phyloP scores from a whole-genome alignment of 2,113 vertebrate species.

The Piaya cayana region DNA sequence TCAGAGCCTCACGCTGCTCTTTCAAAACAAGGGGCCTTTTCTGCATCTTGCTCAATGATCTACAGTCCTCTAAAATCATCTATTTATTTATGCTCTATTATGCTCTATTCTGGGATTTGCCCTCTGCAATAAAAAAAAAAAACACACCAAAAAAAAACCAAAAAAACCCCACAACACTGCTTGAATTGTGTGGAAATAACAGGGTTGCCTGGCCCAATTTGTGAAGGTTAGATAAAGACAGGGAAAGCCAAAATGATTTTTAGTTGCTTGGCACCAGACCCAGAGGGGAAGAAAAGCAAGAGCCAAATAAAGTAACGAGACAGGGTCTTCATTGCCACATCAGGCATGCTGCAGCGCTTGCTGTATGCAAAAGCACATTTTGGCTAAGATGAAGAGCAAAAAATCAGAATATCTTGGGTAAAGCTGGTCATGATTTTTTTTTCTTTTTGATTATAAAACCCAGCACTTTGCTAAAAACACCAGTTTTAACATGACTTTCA shows the following conservation, averaged over 20 bases:
- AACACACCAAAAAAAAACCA: not conserved
- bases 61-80: slow-evolving; percentile 73
- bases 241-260: slow-evolving; percentile 28
- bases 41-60: slow-evolving; percentile 73
- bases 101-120: slow-evolving; percentile 64
- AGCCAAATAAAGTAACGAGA: not conserved
- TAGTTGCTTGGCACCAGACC: not conserved
- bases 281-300: not conserved
- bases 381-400: not conserved
- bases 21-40: slow-evolving; percentile 77
- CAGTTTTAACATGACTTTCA: not conserved
- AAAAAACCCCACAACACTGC: not conserved
- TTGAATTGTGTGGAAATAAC: slow-evolving; percentile 42
- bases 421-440: not conserved
- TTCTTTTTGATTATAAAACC: not conserved
- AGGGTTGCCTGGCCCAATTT: slow-evolving; percentile 1
- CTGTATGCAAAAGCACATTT: not conserved
- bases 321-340: not conserved
- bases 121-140: slow-evolving; percentile 40
- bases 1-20: slow-evolving; percentile 56
- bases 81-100: slow-evolving; percentile 76
- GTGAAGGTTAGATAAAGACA: slow-evolving; percentile 39
- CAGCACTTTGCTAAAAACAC: not conserved
- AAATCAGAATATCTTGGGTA: not conserved
- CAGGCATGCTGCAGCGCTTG: not conserved